Evolutionary conservation across 2,113 vertebrate genomes (phyloP).

Genomic region (Rhombomys opimus): DNA sequence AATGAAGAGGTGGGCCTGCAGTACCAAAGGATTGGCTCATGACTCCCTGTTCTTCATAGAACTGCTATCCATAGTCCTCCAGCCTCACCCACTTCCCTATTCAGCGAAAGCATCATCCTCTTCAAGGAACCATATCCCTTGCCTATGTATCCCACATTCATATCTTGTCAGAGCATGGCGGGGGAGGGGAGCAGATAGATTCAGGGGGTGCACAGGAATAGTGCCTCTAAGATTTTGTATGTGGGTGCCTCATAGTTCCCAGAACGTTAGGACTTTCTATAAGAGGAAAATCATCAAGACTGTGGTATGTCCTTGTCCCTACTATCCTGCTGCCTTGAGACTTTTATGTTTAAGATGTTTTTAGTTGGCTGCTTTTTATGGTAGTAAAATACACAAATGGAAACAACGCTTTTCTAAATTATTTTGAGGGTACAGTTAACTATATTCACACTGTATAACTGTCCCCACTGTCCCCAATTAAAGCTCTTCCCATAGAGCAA

Average conservation of each 20-base stretch:
- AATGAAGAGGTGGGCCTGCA: background rate
- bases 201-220: background rate
- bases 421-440: background rate
- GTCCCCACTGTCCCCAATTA: background rate
- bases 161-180: background rate
- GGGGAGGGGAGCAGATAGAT: background rate
- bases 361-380: background rate
- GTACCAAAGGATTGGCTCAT: background rate
- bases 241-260: background rate
- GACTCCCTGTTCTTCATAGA: no score
- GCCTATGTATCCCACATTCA: background rate
- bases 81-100: background rate
- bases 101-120: background rate
- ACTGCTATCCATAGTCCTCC: background rate
- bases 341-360: background rate
- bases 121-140: background rate
- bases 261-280: background rate
- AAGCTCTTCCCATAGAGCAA: background rate
- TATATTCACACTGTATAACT: background rate
- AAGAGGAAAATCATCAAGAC: background rate
- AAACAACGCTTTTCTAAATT: background rate
- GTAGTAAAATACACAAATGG: background rate
- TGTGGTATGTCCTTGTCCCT: background rate
- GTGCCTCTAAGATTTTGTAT: background rate
- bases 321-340: background rate